phyloP scores from a whole-genome alignment of 2,113 vertebrate genomes.

The Tretioscincus oriximinensis region DNA sequence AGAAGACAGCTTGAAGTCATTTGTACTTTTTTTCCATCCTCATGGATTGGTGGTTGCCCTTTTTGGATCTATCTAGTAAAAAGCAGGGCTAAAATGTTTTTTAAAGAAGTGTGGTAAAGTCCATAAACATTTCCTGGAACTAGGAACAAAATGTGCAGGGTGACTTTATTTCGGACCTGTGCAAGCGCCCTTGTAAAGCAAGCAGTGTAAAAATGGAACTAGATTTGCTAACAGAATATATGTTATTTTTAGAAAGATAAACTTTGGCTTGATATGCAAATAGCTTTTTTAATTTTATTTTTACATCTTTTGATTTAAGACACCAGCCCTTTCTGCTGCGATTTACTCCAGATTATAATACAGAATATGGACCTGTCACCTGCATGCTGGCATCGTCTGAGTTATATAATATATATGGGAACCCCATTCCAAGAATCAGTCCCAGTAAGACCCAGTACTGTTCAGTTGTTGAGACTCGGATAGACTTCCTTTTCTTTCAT shows the following conservation, averaged over 20 bases:
- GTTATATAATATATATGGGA: no score
- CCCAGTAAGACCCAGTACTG: no score
- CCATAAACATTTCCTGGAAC: not conserved
- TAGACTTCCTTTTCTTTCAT: not conserved
- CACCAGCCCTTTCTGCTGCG: no score
- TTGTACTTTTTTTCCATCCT: not conserved
- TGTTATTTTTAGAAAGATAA: not conserved
- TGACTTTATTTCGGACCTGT: conserved; percentile 1
- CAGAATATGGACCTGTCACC: no score
- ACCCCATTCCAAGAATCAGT: no score
- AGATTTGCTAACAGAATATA: not conserved
- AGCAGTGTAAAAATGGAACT: not conserved
- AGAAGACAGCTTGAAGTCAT: not conserved
- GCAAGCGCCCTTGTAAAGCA: not conserved
- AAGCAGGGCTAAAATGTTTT: no score
- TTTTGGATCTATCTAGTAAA: no score
- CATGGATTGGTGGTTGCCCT: not conserved
- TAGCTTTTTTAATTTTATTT: not conserved
- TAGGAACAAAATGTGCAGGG: conserved; percentile 1
- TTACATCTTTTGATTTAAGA: not conserved
- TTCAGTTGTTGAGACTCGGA: no score
- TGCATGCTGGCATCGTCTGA: no score
- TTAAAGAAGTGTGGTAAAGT: not conserved
- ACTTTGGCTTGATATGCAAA: not conserved
- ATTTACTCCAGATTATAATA: no score